Evolutionary conservation across 2,113 vertebrate genomes (phyloP), one percentile per base, ranked within the genome.

Genomic region (Crocuta crocuta): DNA sequence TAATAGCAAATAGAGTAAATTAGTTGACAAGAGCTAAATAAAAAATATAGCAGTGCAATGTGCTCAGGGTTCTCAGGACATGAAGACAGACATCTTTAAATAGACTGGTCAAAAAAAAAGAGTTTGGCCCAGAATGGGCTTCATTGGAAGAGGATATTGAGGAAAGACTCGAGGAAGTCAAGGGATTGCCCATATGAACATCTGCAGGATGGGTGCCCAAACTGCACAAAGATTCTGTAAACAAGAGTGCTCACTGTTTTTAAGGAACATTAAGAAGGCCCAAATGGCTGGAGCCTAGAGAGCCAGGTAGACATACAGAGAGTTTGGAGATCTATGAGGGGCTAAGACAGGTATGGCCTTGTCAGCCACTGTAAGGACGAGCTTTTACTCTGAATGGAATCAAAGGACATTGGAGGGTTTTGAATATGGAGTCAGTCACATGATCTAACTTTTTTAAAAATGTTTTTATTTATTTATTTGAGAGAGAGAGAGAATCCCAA

Each of bases 331-430:
- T 4, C 19, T 10, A 16, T 2, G 10, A 43, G 13, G 33, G 24
- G 61, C 12, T 7, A 8, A 16, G 19, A 15, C 28, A 55, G 0
- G 11, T 2, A 31, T 17, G 26, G 24, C 70, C 33, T 74, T 39
- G 2, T 17, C 48, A 5, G 1, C 2, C 11, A 24, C 68, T 12
- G 4, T 7, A 5, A 10, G 10, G 21, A 33, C 15, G 45, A 28
- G 28, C 21, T 45, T 66, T 53, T 19, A 11, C 76, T 58, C 11
- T 33, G 13, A 13, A 33, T 26, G 43, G 15, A 45, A 74, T 53
- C n/a, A 24, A 45, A n/a, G 76, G 19, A 19, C 10, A 7, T 19
- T 26, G 50, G 55, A 83, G 26, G 10, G 24, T 12, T 43, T 84
- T n/a, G 43, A 23, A 4, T 28, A 50, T 13, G 13, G 39, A 39